A percentile compares a stretch with the other conserved stretches of the same genome.
phyloP scores from a whole-genome alignment of 2,113 vertebrate species.

The Pteropus alecto region DNA sequence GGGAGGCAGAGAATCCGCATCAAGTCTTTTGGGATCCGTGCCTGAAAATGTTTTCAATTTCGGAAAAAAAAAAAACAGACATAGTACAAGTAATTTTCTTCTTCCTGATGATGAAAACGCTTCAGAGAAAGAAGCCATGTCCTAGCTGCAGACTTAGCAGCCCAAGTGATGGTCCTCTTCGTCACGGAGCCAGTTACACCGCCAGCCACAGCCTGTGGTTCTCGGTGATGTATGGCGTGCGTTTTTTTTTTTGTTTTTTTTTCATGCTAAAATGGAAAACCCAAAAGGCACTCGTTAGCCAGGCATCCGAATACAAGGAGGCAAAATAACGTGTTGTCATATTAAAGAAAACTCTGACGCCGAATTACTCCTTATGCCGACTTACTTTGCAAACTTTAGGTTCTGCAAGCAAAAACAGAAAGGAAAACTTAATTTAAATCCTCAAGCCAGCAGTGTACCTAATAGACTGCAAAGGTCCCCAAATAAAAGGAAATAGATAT shows the following conservation, averaged over 20 bases:
- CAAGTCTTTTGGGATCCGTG: not conserved
- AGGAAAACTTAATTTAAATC: not conserved
- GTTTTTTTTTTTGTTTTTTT: not conserved
- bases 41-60: not conserved
- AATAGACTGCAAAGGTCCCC: not conserved
- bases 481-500: not conserved
- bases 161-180: not conserved
- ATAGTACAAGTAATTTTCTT: not conserved
- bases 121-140: not conserved
- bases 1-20: not conserved
- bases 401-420: constrained; percentile 8
- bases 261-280: not conserved
- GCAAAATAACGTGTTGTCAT: not conserved
- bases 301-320: not conserved
- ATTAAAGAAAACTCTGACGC: not conserved
- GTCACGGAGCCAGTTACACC: not conserved
- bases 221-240: not conserved
- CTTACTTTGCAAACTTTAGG: not conserved
- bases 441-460: not conserved
- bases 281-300: not conserved
- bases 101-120: not conserved
- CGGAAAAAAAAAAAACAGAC: not conserved
- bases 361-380: not conserved
- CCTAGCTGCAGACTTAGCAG: not conserved
- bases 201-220: not conserved